Conservation (phyloP, 1,140 invertebrate genomes). For the Heliconius congener region DNA sequence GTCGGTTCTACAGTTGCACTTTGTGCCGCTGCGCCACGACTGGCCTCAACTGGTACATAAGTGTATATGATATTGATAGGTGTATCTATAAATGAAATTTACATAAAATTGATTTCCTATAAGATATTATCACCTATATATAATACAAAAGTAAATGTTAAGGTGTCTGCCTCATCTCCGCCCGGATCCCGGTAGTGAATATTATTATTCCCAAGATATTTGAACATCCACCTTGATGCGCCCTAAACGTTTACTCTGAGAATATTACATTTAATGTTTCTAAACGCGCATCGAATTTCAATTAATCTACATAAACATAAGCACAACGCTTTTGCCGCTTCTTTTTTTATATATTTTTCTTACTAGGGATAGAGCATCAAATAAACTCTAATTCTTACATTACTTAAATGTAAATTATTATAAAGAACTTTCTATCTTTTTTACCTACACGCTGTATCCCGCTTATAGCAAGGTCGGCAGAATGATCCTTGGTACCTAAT, state of each 20-base stretch:
- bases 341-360: not conserved
- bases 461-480: too few species aligned
- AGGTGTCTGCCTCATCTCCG: slow-evolving; percentile 11
- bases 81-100: too few species aligned
- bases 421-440: too few species aligned
- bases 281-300: not conserved
- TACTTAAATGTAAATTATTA: not conserved
- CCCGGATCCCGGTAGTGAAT: not conserved
- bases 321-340: not conserved
- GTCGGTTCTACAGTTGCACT: too few species aligned
- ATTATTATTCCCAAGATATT: not conserved
- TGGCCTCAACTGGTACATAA: too few species aligned
- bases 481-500: too few species aligned
- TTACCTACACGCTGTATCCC: too few species aligned
- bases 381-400: not conserved
- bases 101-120: not conserved
- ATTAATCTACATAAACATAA: not conserved
- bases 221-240: not conserved
- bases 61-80: too few species aligned
- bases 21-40: too few species aligned
- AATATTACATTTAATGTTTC: slow-evolving; percentile 11
- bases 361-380: not conserved
- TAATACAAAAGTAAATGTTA: not conserved
- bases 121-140: not conserved
- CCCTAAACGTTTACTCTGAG: not conserved